Conservation (phyloP, 2,888 invertebrate species). For the Tinea pellionella region DNA sequence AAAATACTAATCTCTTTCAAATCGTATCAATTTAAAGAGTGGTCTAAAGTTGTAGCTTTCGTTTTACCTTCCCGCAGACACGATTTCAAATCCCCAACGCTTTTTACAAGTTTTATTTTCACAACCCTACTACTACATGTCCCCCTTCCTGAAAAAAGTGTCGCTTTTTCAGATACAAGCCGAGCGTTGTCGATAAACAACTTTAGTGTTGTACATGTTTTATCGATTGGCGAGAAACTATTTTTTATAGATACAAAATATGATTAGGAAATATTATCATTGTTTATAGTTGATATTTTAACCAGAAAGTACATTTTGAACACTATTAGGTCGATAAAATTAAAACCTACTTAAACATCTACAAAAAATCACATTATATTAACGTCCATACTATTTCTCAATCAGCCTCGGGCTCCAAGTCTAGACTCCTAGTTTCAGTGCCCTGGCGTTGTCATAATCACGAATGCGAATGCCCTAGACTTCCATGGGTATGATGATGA, state of each 20-base stretch:
- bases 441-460: constrained; percentile 64
- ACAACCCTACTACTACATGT: constrained; percentile 9
- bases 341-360: neutral
- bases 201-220: neutral
- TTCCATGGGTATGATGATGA: constrained; percentile 73
- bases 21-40: neutral
- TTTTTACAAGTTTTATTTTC: constrained; percentile 9
- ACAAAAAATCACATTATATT: neutral
- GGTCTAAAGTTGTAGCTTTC: neutral
- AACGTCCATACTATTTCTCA: neutral
- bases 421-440: constrained; percentile 27
- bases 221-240: neutral
- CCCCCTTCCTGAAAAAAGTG: neutral
- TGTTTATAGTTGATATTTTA: too few species aligned
- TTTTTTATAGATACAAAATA: too few species aligned
- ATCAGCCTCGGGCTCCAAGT: constrained; percentile 31
- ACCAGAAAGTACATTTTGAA: neutral
- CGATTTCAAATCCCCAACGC: neutral
- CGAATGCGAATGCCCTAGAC: constrained; percentile 73
- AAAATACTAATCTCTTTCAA: neutral
- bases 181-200: constrained; percentile 1
- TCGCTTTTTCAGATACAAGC: neutral
- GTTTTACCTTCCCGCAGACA: neutral
- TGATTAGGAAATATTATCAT: too few species aligned
- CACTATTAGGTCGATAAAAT: neutral